Conservation (phyloP, 2,888 invertebrate species). For the Hypsopygia costalis region DNA sequence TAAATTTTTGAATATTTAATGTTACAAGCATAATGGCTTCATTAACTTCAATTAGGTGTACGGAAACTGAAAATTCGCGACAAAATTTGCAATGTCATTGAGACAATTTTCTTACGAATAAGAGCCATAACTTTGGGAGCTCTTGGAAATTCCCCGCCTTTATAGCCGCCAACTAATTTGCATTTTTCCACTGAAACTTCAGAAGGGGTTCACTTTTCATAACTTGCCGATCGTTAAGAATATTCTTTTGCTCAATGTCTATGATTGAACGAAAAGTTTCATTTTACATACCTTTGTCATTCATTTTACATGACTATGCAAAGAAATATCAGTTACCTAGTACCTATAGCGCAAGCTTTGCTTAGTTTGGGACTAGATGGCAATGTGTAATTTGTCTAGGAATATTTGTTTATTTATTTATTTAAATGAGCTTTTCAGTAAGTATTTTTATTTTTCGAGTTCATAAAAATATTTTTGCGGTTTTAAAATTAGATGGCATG, state of each 20-base stretch:
- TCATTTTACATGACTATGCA: too few species aligned
- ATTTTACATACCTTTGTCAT: not conserved
- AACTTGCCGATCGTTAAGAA: constrained; percentile 9
- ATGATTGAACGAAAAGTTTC: constrained; percentile 3
- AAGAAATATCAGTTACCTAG: too few species aligned
- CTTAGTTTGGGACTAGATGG: too few species aligned
- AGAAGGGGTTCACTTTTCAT: constrained; percentile 2
- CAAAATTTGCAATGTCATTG: constrained; percentile 12
- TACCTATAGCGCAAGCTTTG: too few species aligned
- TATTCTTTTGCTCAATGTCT: constrained; percentile 4
- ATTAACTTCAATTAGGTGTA: constrained; percentile 4
- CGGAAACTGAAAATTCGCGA: constrained; percentile 7
- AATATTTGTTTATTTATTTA: too few species aligned
- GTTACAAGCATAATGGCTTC: not conserved
- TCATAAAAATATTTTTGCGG: too few species aligned
- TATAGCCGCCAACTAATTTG: constrained; percentile 24
- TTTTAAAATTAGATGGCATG: too few species aligned
- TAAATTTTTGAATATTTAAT: too few species aligned
- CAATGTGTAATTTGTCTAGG: too few species aligned
- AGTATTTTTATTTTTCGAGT: too few species aligned
- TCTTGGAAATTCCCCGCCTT: constrained; percentile 8
- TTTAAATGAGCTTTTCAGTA: too few species aligned
- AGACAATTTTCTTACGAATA: constrained; percentile 8
- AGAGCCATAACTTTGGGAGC: not conserved
- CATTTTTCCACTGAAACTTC: constrained; percentile 19